Evolutionary conservation across 1,140 invertebrate species (phyloP).

Genomic region (Battus philenor): DNA sequence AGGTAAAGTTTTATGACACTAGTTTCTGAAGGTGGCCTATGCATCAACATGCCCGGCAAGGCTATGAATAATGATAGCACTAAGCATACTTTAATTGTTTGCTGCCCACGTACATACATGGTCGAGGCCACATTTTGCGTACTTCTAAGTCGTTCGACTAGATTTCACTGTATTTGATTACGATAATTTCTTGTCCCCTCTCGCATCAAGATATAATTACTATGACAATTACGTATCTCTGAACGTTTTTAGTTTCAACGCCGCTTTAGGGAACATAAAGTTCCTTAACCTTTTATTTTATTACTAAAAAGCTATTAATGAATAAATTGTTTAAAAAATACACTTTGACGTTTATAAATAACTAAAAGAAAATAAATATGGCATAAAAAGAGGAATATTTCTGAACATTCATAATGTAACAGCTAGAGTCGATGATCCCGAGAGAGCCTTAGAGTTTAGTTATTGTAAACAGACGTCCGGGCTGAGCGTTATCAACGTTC

Average conservation of each 20-base stretch:
- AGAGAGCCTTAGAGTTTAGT: too few species aligned
- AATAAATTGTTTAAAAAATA: too few species aligned
- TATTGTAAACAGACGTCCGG: too few species aligned
- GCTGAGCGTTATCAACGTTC: too few species aligned
- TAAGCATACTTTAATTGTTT: conserved; percentile 17
- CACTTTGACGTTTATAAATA: too few species aligned
- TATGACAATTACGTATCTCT: conserved; percentile 20
- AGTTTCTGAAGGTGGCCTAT: not conserved
- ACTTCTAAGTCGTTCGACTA: conserved; percentile 22
- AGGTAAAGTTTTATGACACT: conserved; percentile 10
- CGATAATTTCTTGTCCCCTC: conserved; percentile 24
- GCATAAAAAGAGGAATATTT: too few species aligned
- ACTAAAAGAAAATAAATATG: too few species aligned
- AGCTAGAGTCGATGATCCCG: too few species aligned
- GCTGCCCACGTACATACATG: conserved; percentile 13
- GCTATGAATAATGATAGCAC: conserved; percentile 19
- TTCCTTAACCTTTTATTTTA: too few species aligned
- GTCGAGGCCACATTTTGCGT: conserved; percentile 19
- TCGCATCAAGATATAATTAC: conserved; percentile 23
- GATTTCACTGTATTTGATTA: conserved; percentile 24
- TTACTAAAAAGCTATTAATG: too few species aligned
- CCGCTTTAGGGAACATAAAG: conserved; percentile 9
- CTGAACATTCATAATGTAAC: too few species aligned
- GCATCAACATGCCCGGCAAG: conserved; percentile 12
- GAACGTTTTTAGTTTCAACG: conserved; percentile 1